phyloP scores from a whole-genome alignment of 2,113 vertebrate species.

The Corvus cornix region DNA sequence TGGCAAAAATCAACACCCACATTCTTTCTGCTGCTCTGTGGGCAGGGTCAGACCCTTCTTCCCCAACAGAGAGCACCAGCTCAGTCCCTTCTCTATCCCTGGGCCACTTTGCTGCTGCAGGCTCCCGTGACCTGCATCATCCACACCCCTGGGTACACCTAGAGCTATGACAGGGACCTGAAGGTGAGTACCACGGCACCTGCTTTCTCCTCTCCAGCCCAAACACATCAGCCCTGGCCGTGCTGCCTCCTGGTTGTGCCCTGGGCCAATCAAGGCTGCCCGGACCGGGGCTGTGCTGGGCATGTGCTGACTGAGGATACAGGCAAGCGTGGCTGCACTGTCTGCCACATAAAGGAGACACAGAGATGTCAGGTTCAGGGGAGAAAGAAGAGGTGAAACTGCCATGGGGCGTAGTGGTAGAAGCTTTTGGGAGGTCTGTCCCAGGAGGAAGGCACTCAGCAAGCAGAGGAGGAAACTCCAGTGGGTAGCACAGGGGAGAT shows the following conservation, averaged over 20 bases:
- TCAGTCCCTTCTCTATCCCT: background rate
- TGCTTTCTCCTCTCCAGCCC: background rate
- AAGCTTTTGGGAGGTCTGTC: background rate
- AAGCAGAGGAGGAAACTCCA: background rate
- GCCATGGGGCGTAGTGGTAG: accelerated
- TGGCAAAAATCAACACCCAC: background rate
- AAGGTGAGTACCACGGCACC: background rate
- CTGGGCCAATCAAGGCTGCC: background rate
- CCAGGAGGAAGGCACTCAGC: accelerated
- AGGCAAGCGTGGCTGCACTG: accelerated
- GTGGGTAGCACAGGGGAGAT: background rate
- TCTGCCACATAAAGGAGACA: accelerated
- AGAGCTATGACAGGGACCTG: background rate
- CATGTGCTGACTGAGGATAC: accelerated
- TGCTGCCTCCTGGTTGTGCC: background rate
- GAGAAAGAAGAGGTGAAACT: background rate
- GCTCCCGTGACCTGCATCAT: background rate
- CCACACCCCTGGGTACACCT: background rate
- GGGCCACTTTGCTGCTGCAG: background rate
- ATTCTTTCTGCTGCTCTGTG: background rate
- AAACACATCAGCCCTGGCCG: background rate
- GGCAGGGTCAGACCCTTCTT: background rate
- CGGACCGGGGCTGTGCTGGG: background rate
- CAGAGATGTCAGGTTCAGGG: background rate
- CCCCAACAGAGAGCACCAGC: background rate